phyloP scores from a whole-genome alignment of 2,113 vertebrate species.

The Notothenia rossii region DNA sequence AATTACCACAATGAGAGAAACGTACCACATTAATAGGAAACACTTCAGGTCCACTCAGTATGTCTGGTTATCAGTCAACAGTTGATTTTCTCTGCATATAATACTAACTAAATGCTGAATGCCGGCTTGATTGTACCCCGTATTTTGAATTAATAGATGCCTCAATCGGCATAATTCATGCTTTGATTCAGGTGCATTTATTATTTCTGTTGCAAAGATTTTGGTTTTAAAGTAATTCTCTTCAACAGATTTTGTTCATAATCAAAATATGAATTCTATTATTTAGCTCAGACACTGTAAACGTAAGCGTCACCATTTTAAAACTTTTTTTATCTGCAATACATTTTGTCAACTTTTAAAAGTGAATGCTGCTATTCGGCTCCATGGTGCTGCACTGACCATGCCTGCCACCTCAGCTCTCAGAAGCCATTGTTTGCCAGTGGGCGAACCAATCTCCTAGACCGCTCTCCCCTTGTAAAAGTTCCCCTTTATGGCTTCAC shows the following conservation, averaged over 20 bases:
- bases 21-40: too few relatives aligned
- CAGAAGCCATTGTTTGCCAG: slow-evolving; percentile 68
- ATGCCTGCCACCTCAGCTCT: slow-evolving; percentile 59
- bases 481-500: slow-evolving; percentile 89
- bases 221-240: background rate
- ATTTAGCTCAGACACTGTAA: too few relatives aligned
- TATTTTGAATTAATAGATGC: background rate
- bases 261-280: background rate
- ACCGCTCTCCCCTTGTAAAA: slow-evolving; percentile 90
- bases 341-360: slow-evolving; percentile 24
- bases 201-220: slow-evolving; percentile 10
- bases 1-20: background rate
- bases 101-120: slow-evolving; percentile 63
- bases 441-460: slow-evolving; percentile 86
- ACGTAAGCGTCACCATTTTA: background rate
- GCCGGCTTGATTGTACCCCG: background rate
- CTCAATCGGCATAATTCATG: background rate
- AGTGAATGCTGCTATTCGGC: slow-evolving; percentile 24
- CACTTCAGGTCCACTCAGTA: slow-evolving; percentile 7
- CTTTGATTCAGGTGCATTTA: background rate
- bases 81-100: slow-evolving; percentile 43
- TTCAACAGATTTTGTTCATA: background rate
- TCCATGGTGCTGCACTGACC: slow-evolving; percentile 19
- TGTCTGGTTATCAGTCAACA: slow-evolving; percentile 14
- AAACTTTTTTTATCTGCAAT: background rate